Percentiles rank a stretch among this genome's conserved stretches.
phyloP scores from a whole-genome alignment of 2,113 vertebrate species.

The Barbus barbus region DNA sequence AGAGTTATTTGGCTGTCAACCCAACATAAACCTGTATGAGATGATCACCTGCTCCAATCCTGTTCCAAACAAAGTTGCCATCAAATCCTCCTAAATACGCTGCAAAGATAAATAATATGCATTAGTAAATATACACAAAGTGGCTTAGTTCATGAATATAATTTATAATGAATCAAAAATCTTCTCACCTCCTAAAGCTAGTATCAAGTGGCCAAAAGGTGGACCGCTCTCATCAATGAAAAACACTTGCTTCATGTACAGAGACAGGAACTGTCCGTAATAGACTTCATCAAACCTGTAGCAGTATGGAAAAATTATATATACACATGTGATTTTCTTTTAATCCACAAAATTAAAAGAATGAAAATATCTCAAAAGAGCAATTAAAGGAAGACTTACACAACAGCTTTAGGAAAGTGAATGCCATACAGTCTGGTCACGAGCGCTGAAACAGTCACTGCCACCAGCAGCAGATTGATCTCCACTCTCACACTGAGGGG shows the following conservation, averaged over 20 bases:
- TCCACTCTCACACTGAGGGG: conserved; percentile 78
- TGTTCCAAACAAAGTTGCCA: conserved; percentile 94
- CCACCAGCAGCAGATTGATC: conserved; percentile 81
- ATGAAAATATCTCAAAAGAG: not conserved
- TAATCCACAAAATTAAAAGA: not conserved
- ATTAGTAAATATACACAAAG: conserved; percentile 8
- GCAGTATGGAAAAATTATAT: conserved; percentile 1
- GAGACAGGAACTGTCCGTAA: conserved; percentile 93
- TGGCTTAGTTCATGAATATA: too few relatives aligned
- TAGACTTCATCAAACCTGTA: conserved; percentile 96
- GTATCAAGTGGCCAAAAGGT: conserved; percentile 91
- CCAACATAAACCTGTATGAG: not conserved
- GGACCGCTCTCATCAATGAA: conserved; percentile 95
- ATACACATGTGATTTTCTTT: not conserved
- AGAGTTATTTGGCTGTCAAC: too few relatives aligned
- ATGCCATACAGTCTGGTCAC: conserved; percentile 81
- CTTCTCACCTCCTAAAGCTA: conserved; percentile 89
- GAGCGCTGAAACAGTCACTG: conserved; percentile 74
- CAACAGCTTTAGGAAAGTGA: conserved; percentile 83
- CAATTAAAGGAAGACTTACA: conserved; percentile 77
- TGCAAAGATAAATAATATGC: conserved; percentile 64
- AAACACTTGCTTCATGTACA: conserved; percentile 95
- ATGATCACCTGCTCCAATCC: conserved; percentile 90
- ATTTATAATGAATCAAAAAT: too few relatives aligned
- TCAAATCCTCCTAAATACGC: conserved; percentile 93